Evolutionary conservation across 2,888 invertebrate species (phyloP).

Genomic region (Cybosia mesomella): DNA sequence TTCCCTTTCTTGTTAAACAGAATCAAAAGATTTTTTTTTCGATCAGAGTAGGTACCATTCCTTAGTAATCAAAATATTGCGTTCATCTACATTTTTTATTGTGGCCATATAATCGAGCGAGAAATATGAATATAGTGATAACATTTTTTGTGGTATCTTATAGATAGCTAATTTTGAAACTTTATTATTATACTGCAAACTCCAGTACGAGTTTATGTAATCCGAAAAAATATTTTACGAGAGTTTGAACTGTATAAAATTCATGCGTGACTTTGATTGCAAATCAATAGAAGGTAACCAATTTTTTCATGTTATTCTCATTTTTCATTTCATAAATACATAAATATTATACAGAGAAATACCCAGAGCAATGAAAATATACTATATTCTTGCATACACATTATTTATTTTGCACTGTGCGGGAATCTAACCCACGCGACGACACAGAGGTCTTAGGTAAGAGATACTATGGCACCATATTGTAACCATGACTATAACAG

Average conservation of each 20-base stretch:
- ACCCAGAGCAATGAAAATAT: no score
- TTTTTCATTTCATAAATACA: no score
- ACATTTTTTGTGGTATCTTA: constrained; percentile 8
- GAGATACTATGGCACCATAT: no score
- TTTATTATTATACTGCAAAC: neutral
- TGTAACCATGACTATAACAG: neutral
- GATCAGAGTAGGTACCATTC: constrained; percentile 23
- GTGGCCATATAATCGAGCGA: constrained; percentile 34
- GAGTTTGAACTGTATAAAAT: no score
- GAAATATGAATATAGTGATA: constrained; percentile 24
- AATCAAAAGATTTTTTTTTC: constrained; percentile 44
- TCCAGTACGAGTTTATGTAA: neutral
- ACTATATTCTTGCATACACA: no score
- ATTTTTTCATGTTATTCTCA: no score
- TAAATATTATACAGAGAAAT: no score
- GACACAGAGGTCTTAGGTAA: no score
- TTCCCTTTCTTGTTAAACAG: constrained; percentile 42
- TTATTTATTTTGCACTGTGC: no score
- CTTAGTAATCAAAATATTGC: constrained; percentile 27
- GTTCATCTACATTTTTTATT: constrained; percentile 51
- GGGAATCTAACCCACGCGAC: no score
- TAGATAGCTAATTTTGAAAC: neutral
- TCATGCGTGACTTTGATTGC: no score
- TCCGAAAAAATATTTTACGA: neutral
- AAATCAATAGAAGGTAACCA: no score